Percentiles rank a stretch among this genome's conserved stretches.
phyloP scores from a whole-genome alignment of 2,113 vertebrate species.

The Centrocercus urophasianus region DNA sequence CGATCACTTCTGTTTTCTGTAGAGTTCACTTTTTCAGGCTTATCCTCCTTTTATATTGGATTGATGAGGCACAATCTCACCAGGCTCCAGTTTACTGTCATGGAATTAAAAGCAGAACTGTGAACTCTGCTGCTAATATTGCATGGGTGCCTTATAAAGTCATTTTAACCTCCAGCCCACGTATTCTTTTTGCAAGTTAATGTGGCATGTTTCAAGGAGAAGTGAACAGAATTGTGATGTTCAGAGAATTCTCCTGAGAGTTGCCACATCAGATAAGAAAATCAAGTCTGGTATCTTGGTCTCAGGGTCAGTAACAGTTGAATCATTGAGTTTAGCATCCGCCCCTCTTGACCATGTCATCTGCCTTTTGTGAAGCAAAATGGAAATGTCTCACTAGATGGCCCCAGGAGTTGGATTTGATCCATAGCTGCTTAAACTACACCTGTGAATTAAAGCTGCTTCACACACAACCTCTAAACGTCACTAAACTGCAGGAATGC shows the following conservation, averaged over 20 bases:
- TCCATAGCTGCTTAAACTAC: constrained; percentile 43
- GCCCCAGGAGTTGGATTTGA: constrained; percentile 27
- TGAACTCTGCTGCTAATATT: background rate
- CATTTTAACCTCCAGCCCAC: constrained; percentile 44
- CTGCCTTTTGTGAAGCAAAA: background rate
- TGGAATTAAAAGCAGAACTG: background rate
- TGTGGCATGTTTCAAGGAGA: constrained; percentile 55
- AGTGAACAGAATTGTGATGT: background rate
- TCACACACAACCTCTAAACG: constrained; percentile 46
- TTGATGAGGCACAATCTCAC: background rate
- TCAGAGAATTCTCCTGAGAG: constrained; percentile 27
- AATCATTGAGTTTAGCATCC: background rate
- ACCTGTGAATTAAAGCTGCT: constrained; percentile 52
- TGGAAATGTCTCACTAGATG: background rate
- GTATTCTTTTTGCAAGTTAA: constrained; percentile 61
- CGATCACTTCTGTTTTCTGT: background rate
- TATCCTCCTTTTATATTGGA: background rate
- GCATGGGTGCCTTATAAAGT: background rate
- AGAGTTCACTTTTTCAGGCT: background rate
- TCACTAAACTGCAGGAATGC: constrained; percentile 46
- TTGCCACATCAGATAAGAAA: constrained; percentile 41
- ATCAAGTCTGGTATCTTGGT: constrained; percentile 33
- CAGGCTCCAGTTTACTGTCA: background rate
- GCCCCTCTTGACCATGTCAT: background rate
- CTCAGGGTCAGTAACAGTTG: constrained; percentile 15